Conservation (phyloP, 53 echinoderm and acorn worm genomes). For the Arbacia lixula region DNA sequence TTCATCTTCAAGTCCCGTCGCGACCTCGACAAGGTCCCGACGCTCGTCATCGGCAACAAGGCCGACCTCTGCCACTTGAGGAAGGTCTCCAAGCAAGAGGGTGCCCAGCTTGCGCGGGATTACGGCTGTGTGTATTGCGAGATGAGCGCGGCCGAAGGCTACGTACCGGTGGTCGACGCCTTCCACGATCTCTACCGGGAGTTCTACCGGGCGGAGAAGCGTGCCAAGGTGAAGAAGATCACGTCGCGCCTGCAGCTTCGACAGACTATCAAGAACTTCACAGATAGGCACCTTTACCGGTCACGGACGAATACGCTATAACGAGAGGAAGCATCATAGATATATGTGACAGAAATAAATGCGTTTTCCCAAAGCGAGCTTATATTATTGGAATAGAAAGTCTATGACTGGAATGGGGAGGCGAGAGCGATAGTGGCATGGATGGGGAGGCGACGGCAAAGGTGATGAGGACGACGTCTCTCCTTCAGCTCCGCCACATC, state of each 20-base stretch:
- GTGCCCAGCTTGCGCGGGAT: constrained; percentile 83
- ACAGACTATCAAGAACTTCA: constrained; percentile 97
- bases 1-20: constrained; percentile 58
- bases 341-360: too few relatives aligned
- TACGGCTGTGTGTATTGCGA: constrained; percentile 83
- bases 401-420: too few relatives aligned
- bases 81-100: constrained; percentile 73
- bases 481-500: too few relatives aligned
- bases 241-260: constrained; percentile 85
- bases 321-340: too few relatives aligned
- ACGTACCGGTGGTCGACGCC: constrained; percentile 74
- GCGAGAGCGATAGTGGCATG: too few relatives aligned
- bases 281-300: constrained; percentile 90
- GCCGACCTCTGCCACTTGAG: constrained; percentile 87
- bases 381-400: too few relatives aligned
- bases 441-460: too few relatives aligned
- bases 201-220: constrained; percentile 85
- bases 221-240: constrained; percentile 94
- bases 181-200: constrained; percentile 90
- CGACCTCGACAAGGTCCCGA: constrained; percentile 68
- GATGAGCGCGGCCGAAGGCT: constrained; percentile 87
- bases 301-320: constrained; percentile 92
- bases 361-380: too few relatives aligned
- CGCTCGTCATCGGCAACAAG: constrained; percentile 91
- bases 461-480: too few relatives aligned